Percentiles rank a stretch among this genome's conserved stretches.
phyloP scores from a whole-genome alignment of 2,113 vertebrate genomes.

The Sigmodon hispidus region DNA sequence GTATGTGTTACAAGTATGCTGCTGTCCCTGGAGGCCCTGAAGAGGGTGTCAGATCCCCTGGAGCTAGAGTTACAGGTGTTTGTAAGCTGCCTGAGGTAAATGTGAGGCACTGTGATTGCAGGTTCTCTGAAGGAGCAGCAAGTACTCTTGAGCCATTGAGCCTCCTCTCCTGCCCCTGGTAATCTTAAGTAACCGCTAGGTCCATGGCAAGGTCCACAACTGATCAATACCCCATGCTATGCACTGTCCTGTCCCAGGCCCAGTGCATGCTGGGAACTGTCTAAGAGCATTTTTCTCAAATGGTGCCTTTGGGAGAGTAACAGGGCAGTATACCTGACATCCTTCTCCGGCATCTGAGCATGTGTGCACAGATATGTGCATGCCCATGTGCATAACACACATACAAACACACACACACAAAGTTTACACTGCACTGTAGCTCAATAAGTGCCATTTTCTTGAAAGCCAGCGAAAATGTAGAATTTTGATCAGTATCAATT shows the following conservation, averaged over 20 bases:
- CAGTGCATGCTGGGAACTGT: background rate
- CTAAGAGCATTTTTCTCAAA: background rate
- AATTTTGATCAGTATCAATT: slow-evolving; percentile 50
- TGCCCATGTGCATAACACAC: background rate
- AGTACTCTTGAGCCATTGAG: background rate
- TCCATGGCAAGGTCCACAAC: background rate
- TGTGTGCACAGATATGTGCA: background rate
- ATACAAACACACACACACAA: background rate
- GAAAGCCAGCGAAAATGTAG: slow-evolving; percentile 4
- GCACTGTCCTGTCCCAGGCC: background rate
- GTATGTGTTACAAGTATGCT: background rate
- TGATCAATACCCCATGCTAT: background rate
- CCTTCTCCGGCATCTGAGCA: too few species aligned
- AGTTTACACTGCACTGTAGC: background rate
- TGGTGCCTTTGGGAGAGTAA: background rate
- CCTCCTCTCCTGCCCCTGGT: background rate
- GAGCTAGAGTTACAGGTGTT: background rate
- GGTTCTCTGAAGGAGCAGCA: background rate
- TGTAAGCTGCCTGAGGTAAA: background rate
- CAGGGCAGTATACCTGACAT: background rate
- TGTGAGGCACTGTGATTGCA: background rate
- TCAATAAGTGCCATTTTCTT: slow-evolving; percentile 32
- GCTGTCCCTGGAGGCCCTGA: background rate
- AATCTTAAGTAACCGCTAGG: fast-evolving
- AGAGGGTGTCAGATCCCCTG: background rate